phyloP scores from a whole-genome alignment of 2,797 vertebrate genomes.

The Mastacembelus armatus region DNA sequence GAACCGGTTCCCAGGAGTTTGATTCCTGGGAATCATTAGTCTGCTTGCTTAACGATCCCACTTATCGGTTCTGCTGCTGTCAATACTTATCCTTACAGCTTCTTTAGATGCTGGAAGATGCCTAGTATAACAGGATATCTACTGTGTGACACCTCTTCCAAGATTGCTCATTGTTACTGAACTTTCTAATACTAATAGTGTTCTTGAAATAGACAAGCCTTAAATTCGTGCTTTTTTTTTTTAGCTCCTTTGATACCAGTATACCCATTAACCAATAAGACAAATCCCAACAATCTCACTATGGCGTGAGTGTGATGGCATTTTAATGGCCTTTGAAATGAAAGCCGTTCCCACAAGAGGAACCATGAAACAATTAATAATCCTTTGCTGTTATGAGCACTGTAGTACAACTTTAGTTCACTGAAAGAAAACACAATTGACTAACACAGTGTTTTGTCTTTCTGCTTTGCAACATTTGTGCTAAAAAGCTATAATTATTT shows the following conservation, averaged over 20 bases:
- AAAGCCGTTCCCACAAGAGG: slow-evolving; percentile 54
- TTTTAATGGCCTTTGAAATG: slow-evolving; percentile 68
- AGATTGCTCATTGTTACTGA: slow-evolving; percentile 6
- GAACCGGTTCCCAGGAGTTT: too few species aligned
- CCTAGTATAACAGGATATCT: too few species aligned
- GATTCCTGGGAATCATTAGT: too few species aligned
- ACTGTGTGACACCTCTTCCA: too few species aligned
- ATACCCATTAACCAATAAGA: slow-evolving; percentile 43
- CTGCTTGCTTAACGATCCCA: too few species aligned
- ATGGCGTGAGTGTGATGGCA: slow-evolving; percentile 40
- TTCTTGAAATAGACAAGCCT: slow-evolving; percentile 17
- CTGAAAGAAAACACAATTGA: slow-evolving; percentile 21
- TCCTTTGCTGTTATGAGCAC: slow-evolving; percentile 35
- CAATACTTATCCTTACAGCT: too few species aligned
- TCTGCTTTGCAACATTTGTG: slow-evolving; percentile 15
- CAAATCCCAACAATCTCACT: slow-evolving; percentile 43
- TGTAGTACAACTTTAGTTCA: slow-evolving; percentile 23
- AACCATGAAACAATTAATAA: slow-evolving; percentile 50
- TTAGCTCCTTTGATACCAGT: slow-evolving; percentile 31
- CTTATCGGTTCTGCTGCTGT: too few species aligned
- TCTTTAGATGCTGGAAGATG: too few species aligned
- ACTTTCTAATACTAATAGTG: background rate
- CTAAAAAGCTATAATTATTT: slow-evolving; percentile 29
- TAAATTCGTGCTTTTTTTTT: slow-evolving; percentile 28
- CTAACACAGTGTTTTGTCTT: slow-evolving; percentile 2